These are phyloP conservation scores for Laterallus jamaicensis DNA, from an alignment of 2,113 vertebrate species.

Conservation along the genomic window DNA sequence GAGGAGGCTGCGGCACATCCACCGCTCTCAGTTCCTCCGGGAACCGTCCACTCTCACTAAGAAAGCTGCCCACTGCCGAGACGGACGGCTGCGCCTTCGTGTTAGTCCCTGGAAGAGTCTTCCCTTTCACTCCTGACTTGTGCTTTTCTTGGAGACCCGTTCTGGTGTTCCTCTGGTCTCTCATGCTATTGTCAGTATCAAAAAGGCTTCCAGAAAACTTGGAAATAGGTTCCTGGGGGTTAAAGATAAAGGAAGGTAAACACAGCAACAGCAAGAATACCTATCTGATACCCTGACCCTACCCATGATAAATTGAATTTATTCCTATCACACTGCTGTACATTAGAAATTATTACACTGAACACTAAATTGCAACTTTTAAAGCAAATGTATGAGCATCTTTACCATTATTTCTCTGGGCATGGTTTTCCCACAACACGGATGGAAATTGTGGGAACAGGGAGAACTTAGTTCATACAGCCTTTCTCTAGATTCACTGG, in stretches of 20 bases:
- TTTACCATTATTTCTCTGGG: not conserved
- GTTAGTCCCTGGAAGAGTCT: not conserved
- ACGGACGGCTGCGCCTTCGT: slow-evolving; percentile 8
- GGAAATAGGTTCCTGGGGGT: slow-evolving; percentile 61
- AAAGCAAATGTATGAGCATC: not conserved
- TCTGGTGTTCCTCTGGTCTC: slow-evolving; percentile 41
- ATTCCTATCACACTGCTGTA: not conserved
- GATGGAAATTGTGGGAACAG: not conserved
- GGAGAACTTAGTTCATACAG: not conserved
- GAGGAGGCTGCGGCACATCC: not conserved
- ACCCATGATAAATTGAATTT: fast-evolving
- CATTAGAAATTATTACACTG: not conserved
- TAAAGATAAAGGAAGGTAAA: slow-evolving; percentile 18
- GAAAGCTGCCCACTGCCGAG: not conserved
- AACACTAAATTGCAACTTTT: not conserved
- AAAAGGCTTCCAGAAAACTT: slow-evolving; percentile 71
- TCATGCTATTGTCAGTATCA: not conserved
- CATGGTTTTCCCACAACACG: not conserved
- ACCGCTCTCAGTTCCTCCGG: not conserved
- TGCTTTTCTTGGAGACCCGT: slow-evolving; percentile 57
- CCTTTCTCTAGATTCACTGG: not conserved
- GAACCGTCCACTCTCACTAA: not conserved
- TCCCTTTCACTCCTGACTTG: slow-evolving; percentile 47
- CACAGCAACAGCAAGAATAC: not conserved
- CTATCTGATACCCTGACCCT: not conserved